A percentile compares a stretch with the other conserved stretches of the same genome.
Evolutionary conservation across 2,888 invertebrate species (phyloP).

Genomic region (Temnothorax rugatulus): DNA sequence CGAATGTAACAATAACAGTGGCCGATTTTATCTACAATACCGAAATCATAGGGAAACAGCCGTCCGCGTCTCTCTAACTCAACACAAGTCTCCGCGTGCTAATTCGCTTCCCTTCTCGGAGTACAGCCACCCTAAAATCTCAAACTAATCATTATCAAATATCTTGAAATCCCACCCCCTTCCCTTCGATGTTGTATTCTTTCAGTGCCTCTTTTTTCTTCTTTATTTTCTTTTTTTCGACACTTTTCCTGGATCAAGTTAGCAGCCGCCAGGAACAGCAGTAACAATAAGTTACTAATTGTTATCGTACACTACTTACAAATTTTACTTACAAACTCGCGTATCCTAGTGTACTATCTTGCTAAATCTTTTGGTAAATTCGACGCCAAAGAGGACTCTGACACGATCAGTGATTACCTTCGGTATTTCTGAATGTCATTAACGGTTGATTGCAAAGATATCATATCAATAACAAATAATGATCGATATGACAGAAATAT

Average conservation of each 20-base stretch:
- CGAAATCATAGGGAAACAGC: constrained; percentile 66
- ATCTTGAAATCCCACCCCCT: not conserved
- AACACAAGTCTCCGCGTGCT: constrained; percentile 55
- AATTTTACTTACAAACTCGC: constrained; percentile 81
- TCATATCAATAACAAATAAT: not conserved
- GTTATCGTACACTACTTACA: constrained; percentile 85
- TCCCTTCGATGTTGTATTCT: constrained; percentile 1
- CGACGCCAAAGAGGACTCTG: constrained; percentile 65
- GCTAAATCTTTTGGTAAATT: constrained; percentile 83
- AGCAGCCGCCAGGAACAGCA: constrained; percentile 38
- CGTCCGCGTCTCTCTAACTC: constrained; percentile 52
- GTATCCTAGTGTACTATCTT: constrained; percentile 67
- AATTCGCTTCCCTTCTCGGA: not conserved
- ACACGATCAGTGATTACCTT: constrained; percentile 11
- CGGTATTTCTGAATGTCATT: not conserved
- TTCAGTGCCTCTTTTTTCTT: not conserved
- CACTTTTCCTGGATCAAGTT: not conserved
- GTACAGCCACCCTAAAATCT: constrained; percentile 11
- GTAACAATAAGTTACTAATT: constrained; percentile 82
- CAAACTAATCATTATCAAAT: constrained; percentile 31
- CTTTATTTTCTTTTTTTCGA: not conserved
- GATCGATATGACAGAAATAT: not conserved
- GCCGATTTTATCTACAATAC: constrained; percentile 73
- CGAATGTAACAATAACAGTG: constrained; percentile 73
- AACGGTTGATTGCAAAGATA: not conserved